These are phyloP conservation scores for Tetrapedia diversipes DNA, from an alignment of 2,888 invertebrate species.

Conservation along the genomic window DNA sequence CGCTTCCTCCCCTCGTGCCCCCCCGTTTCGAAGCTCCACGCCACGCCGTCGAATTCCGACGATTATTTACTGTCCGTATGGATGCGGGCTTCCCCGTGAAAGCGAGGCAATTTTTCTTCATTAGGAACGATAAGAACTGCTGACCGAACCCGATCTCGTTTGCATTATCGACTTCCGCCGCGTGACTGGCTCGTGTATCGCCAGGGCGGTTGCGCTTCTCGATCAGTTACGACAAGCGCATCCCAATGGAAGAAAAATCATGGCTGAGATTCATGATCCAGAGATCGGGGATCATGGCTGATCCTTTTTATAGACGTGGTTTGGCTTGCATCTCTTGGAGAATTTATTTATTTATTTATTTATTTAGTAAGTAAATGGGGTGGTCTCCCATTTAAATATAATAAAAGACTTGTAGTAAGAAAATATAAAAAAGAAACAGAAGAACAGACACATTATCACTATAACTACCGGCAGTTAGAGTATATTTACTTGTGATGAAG, in stretches of 20 bases:
- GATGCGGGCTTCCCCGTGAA: conserved; percentile 18
- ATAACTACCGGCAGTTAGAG: no score
- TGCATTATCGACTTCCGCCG: conserved; percentile 53
- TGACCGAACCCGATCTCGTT: conserved; percentile 39
- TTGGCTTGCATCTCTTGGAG: no score
- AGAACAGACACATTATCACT: no score
- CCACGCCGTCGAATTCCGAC: conserved; percentile 37
- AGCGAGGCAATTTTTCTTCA: conserved; percentile 51
- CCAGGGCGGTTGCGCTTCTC: background rate
- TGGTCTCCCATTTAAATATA: no score
- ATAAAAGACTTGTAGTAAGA: no score
- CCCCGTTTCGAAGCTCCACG: background rate
- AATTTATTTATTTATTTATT: no score
- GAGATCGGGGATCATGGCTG: no score
- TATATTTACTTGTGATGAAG: no score
- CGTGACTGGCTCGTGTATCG: conserved; percentile 33
- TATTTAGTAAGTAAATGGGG: no score
- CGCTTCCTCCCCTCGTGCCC: no score
- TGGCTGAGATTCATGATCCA: background rate
- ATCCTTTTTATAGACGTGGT: no score
- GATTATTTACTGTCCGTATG: conserved; percentile 52
- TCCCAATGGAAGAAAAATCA: conserved; percentile 25
- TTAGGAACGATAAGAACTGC: conserved; percentile 47
- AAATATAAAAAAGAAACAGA: no score
- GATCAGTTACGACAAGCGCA: conserved; percentile 43